A percentile compares a stretch with the other conserved stretches of the same genome.
phyloP scores from a whole-genome alignment of 2,113 vertebrate genomes.

The Chauna torquata region DNA sequence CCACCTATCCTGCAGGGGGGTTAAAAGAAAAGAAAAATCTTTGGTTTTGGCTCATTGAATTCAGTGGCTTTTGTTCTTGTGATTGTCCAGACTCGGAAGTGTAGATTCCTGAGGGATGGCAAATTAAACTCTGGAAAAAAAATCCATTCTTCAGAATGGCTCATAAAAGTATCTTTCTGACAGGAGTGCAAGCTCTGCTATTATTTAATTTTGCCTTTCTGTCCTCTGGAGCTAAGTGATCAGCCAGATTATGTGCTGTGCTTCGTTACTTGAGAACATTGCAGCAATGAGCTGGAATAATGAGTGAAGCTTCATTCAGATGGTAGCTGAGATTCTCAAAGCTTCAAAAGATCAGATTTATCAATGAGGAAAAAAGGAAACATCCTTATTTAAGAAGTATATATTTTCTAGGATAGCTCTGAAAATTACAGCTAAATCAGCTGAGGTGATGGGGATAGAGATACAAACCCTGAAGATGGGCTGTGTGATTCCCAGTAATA shows the following conservation, averaged over 20 bases:
- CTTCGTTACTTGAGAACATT: conserved; percentile 32
- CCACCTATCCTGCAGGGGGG: neutral
- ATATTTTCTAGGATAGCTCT: neutral
- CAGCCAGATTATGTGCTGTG: neutral
- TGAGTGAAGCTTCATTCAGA: neutral
- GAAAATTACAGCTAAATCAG: neutral
- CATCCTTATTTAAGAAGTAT: neutral
- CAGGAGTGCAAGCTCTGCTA: neutral
- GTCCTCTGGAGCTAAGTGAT: conserved; percentile 18
- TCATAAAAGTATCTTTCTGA: neutral
- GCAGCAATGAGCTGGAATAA: conserved; percentile 6
- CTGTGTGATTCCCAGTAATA: neutral
- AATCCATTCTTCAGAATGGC: neutral
- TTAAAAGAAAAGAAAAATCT: neutral
- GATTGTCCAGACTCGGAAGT: neutral
- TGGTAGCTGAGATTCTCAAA: neutral
- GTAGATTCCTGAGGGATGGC: neutral
- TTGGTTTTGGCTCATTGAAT: neutral
- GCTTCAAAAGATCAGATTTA: neutral
- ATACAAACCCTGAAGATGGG: neutral
- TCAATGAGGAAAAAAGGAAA: neutral
- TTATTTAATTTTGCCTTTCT: neutral
- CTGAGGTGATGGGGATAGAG: neutral
- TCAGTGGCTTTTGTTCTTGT: neutral
- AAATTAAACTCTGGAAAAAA: neutral